Percentiles rank a stretch among this genome's conserved stretches.
These are phyloP conservation scores for Damaliscus lunatus DNA, from an alignment of 2,113 vertebrate genomes.

Conservation along the genomic window DNA sequence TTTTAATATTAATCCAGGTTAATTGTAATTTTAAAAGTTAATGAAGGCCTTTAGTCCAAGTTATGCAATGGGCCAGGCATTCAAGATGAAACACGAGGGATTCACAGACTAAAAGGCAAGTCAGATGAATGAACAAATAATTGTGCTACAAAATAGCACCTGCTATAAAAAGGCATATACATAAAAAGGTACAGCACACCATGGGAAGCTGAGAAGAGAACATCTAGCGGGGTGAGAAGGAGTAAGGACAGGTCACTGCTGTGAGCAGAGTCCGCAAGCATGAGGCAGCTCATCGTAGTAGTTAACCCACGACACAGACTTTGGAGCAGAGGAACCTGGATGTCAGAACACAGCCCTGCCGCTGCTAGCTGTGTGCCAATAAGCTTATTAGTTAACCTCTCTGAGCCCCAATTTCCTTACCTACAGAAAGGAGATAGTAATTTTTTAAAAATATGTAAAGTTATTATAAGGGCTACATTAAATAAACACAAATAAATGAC, in stretches of 20 bases:
- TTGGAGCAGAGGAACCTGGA: neutral
- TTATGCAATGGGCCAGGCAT: neutral
- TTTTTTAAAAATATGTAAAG: neutral
- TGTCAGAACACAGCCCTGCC: neutral
- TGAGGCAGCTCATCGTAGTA: neutral
- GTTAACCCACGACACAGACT: neutral
- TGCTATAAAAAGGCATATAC: neutral
- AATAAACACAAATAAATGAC: neutral
- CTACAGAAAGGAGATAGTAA: neutral
- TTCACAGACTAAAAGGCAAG: neutral
- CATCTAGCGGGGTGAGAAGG: neutral
- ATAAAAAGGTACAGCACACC: neutral
- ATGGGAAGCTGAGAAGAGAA: neutral
- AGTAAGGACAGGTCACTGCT: neutral
- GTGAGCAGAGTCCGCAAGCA: neutral
- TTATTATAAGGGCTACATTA: neutral
- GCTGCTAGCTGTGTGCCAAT: neutral
- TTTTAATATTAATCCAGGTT: neutral
- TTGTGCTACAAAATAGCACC: neutral
- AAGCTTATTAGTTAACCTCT: neutral
- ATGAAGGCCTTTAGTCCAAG: neutral
- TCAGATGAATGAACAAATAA: neutral
- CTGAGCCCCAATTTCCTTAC: neutral
- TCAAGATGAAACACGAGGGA: neutral
- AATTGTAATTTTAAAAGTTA: neutral